Conservation (phyloP, 2,888 invertebrate species). For the Patella depressa region DNA sequence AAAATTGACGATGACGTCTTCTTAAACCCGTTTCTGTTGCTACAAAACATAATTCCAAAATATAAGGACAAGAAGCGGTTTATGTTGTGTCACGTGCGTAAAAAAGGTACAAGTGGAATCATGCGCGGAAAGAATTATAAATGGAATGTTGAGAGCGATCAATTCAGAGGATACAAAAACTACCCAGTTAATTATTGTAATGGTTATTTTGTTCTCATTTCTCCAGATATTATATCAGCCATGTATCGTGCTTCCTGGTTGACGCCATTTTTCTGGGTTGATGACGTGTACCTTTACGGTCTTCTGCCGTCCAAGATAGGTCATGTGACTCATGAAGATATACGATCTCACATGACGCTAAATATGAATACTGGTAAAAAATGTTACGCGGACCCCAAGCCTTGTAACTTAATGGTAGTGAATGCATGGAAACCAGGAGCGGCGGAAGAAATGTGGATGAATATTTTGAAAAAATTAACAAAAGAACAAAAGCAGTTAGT, state of each 20-base stretch:
- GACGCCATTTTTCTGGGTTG: constrained; percentile 70
- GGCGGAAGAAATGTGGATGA: constrained; percentile 50
- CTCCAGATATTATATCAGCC: constrained; percentile 54
- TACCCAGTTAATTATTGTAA: constrained; percentile 67
- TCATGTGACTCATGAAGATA: constrained; percentile 44
- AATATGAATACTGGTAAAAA: constrained; percentile 72
- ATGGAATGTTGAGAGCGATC: constrained; percentile 53
- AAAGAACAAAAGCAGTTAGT: neutral
- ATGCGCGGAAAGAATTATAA: constrained; percentile 44
- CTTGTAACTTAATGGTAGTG: constrained; percentile 44
- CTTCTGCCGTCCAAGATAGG: constrained; percentile 59
- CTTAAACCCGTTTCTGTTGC: constrained; percentile 54
- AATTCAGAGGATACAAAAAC: constrained; percentile 53
- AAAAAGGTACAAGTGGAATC: constrained; percentile 51
- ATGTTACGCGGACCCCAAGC: constrained; percentile 42
- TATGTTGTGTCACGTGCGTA: constrained; percentile 52
- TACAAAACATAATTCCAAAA: constrained; percentile 44
- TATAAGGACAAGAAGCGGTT: constrained; percentile 40
- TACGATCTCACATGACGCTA: constrained; percentile 91
- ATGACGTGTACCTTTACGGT: constrained; percentile 68
- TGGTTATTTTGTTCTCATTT: constrained; percentile 60
- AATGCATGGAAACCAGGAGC: constrained; percentile 42
- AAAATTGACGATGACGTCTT: constrained; percentile 64
- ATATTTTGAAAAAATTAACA: constrained; percentile 30
- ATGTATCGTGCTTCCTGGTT: constrained; percentile 56